phyloP scores from a whole-genome alignment of 2,113 vertebrate species.

The Pachycephala philippinensis region DNA sequence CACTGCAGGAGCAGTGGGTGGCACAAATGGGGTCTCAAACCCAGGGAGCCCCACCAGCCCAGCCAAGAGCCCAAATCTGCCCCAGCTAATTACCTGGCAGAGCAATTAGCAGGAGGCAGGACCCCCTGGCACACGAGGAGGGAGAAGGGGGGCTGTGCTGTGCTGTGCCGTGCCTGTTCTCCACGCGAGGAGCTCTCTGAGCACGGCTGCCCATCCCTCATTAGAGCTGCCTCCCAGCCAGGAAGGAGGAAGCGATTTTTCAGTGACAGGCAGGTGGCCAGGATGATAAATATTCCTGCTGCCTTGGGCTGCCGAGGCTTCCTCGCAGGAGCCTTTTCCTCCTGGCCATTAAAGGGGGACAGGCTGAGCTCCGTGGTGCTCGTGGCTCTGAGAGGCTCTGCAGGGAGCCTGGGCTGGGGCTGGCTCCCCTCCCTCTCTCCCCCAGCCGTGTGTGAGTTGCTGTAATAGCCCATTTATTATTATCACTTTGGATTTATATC shows the following conservation, averaged over 20 bases:
- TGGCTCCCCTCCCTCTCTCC: not conserved
- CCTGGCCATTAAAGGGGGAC: not conserved
- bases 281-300: conserved; percentile 21
- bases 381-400: not conserved
- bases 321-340: conserved; percentile 15
- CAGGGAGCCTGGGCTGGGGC: not conserved
- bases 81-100: not conserved
- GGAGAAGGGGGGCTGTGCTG: not conserved
- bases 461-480: conserved; percentile 42
- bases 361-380: not conserved
- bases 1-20: not conserved
- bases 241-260: conserved; percentile 33
- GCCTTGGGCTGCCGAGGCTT: conserved; percentile 21
- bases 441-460: not conserved
- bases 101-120: not conserved
- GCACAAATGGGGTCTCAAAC: not conserved
- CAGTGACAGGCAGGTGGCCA: conserved; percentile 48
- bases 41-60: not conserved
- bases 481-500: conserved; percentile 9
- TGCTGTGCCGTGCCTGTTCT: not conserved
- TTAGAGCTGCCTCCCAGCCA: not conserved
- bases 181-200: not conserved
- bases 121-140: not conserved
- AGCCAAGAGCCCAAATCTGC: not conserved
- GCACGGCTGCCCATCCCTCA: not conserved